Conservation (phyloP, 2,797 vertebrate genomes). For the Lemur catta region DNA sequence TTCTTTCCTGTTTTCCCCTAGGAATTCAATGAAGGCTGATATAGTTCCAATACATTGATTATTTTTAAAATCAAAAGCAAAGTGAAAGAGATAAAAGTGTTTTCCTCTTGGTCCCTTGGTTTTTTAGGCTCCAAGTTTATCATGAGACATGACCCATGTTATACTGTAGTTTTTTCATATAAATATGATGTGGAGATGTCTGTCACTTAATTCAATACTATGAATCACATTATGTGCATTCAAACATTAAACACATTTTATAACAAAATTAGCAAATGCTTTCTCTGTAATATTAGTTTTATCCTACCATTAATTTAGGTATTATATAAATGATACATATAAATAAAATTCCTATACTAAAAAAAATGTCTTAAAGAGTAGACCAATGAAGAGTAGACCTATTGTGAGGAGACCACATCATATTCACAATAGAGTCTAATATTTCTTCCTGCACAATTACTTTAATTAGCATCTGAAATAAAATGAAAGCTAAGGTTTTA, state of each 20-base stretch:
- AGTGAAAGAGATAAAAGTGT: not conserved
- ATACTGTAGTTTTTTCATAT: not conserved
- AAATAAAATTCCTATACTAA: not conserved
- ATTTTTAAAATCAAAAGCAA: not conserved
- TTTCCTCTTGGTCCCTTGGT: not conserved
- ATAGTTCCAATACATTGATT: not conserved
- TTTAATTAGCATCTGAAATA: not conserved
- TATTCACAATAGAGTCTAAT: not conserved
- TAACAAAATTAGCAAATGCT: constrained; percentile 23
- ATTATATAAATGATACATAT: not conserved
- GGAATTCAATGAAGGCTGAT: not conserved
- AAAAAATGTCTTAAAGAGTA: not conserved
- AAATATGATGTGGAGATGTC: not conserved
- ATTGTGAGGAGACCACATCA: not conserved
- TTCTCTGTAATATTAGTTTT: constrained; percentile 25
- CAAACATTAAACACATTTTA: not conserved
- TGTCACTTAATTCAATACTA: not conserved
- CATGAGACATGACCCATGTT: not conserved
- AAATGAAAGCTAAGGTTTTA: not conserved
- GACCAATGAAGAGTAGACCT: not conserved
- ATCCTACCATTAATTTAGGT: not conserved
- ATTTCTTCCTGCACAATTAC: not conserved
- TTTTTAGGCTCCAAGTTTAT: constrained; percentile 18
- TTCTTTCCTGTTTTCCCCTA: not conserved
- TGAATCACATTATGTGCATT: not conserved